phyloP scores from a whole-genome alignment of 2,797 vertebrate genomes.

The Podargus strigoides region DNA sequence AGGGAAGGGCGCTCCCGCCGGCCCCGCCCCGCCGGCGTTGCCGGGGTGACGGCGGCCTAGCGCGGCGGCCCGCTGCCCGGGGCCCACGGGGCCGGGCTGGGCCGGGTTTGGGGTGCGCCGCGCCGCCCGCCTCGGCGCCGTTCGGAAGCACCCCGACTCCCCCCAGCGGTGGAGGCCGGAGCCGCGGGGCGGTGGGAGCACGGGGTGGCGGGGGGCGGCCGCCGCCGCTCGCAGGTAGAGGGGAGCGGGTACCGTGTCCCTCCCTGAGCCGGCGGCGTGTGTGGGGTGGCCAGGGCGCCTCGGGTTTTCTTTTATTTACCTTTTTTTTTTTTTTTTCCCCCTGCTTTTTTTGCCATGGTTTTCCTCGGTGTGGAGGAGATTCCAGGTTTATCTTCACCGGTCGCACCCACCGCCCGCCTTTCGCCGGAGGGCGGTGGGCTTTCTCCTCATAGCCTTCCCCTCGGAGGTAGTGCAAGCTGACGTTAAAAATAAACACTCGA shows the following conservation, averaged over 20 bases:
- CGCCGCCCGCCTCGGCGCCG: neutral
- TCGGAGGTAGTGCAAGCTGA: neutral
- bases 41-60: neutral
- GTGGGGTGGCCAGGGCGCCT: too few relatives aligned
- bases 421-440: neutral
- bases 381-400: neutral
- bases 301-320: too few relatives aligned
- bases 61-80: neutral
- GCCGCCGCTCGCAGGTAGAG: too few relatives aligned
- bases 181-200: neutral
- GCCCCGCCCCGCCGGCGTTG: neutral
- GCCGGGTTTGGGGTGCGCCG: too few relatives aligned
- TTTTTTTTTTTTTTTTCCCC: too few relatives aligned
- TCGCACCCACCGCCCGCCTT: too few relatives aligned
- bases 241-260: too few relatives aligned
- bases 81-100: neutral
- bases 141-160: constrained; percentile 82
- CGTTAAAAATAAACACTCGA: neutral
- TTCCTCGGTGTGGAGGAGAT: fast-evolving
- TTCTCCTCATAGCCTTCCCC: neutral
- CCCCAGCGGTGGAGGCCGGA: constrained; percentile 75
- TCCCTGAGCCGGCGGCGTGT: neutral
- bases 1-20: neutral
- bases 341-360: too few relatives aligned
- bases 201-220: neutral